These are phyloP conservation scores for Uropsilus gracilis DNA, from an alignment of 2,113 vertebrate genomes.

Conservation along the genomic window DNA sequence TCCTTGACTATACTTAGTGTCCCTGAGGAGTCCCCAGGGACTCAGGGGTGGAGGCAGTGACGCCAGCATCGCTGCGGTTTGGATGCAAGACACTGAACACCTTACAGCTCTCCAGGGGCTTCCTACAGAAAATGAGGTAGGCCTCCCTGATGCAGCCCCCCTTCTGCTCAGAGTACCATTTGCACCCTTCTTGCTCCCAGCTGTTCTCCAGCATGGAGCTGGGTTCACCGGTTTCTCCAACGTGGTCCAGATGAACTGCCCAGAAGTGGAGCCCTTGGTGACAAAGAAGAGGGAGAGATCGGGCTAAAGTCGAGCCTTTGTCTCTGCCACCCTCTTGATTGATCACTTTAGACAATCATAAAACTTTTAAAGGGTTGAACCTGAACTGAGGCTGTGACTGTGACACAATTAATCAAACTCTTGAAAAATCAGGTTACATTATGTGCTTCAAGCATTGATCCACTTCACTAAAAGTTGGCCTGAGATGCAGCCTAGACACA, in stretches of 20 bases:
- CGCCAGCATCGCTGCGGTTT: neutral
- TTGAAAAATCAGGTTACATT: slow-evolving; percentile 76
- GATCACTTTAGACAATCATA: slow-evolving; percentile 84
- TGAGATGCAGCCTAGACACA: slow-evolving; percentile 58
- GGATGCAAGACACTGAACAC: neutral
- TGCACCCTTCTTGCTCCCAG: neutral
- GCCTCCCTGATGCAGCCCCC: neutral
- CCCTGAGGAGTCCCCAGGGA: too few relatives aligned
- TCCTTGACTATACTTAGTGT: too few relatives aligned
- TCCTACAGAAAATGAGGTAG: neutral
- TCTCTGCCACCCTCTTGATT: slow-evolving; percentile 79
- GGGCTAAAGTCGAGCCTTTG: slow-evolving; percentile 58
- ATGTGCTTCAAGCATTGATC: slow-evolving; percentile 74
- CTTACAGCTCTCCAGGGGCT: neutral
- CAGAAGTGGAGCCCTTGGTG: neutral
- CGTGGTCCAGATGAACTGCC: neutral
- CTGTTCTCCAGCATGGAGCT: neutral
- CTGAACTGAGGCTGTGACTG: slow-evolving; percentile 80
- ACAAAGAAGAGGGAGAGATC: slow-evolving; percentile 22
- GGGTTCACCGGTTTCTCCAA: neutral
- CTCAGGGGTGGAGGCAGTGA: neutral
- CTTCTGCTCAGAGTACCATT: neutral
- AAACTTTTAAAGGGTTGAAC: slow-evolving; percentile 85
- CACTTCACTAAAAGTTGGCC: slow-evolving; percentile 68
- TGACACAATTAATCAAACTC: slow-evolving; percentile 84